Evolutionary conservation across 2,797 vertebrate genomes (phyloP).

Genomic region (Melanotaenia pygmaea): DNA sequence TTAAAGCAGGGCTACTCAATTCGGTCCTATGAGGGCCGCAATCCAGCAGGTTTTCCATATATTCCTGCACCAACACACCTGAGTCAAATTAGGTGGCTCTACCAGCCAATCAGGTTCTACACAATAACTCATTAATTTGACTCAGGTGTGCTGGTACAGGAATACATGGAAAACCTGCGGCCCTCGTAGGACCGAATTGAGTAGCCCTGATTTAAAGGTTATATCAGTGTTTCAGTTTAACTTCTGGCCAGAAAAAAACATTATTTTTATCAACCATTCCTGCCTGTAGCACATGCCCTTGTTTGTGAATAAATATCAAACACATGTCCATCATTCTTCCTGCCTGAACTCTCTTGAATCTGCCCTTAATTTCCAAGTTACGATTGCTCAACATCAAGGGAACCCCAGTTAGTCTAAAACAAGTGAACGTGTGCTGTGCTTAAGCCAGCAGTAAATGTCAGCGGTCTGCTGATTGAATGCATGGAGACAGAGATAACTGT

Average conservation of each 20-base stretch:
- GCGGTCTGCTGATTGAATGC: slow-evolving; percentile 68
- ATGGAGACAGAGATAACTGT: slow-evolving; percentile 67
- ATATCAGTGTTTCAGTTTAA: not conserved
- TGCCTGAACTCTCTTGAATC: slow-evolving; percentile 31
- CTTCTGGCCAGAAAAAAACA: not conserved
- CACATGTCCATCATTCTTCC: slow-evolving; percentile 8
- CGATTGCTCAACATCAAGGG: slow-evolving; percentile 58
- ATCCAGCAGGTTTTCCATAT: too few relatives aligned
- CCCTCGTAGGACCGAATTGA: too few relatives aligned
- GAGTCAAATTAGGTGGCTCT: too few relatives aligned
- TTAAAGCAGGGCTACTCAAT: too few relatives aligned
- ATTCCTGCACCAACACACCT: too few relatives aligned
- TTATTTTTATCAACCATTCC: too few relatives aligned
- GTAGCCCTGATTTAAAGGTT: not conserved
- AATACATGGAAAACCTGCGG: too few relatives aligned
- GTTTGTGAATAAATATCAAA: slow-evolving; percentile 10
- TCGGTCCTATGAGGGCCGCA: too few relatives aligned
- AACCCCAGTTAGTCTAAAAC: slow-evolving; percentile 43
- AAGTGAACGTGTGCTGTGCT: slow-evolving; percentile 23
- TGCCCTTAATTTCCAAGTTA: slow-evolving; percentile 57
- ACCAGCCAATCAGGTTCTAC: too few relatives aligned
- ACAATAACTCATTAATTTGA: too few relatives aligned
- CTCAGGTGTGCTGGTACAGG: too few relatives aligned
- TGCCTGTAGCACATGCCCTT: not conserved
- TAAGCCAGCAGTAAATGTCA: slow-evolving; percentile 80